Conservation (phyloP, 1,140 invertebrate genomes). For the Drosophila truncata region DNA sequence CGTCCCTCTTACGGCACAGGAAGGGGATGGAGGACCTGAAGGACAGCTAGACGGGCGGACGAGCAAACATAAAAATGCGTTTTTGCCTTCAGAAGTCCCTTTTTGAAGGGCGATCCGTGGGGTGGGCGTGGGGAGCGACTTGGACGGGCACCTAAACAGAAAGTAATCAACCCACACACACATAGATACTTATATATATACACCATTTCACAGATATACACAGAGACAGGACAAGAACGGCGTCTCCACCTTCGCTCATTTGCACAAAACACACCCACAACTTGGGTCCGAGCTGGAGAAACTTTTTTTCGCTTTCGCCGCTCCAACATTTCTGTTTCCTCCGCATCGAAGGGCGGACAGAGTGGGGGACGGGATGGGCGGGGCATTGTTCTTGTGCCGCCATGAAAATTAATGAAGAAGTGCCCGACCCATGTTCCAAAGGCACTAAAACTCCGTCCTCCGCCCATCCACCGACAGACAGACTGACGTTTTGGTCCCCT, state of each 20-base stretch:
- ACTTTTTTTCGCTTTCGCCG: conserved; percentile 63
- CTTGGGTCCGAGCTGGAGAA: conserved; percentile 72
- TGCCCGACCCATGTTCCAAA: conserved; percentile 78
- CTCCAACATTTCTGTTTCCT: conserved; percentile 68
- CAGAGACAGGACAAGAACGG: conserved; percentile 37
- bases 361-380: conserved; percentile 4
- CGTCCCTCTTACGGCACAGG: conserved; percentile 62
- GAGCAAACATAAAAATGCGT: conserved; percentile 83
- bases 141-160: conserved; percentile 75
- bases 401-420: conserved; percentile 84
- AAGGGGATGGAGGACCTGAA: conserved; percentile 33
- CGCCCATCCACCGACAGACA: conserved; percentile 42
- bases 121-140: conserved; percentile 29
- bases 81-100: conserved; percentile 72
- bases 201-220: conserved; percentile 18
- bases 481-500: conserved; percentile 35
- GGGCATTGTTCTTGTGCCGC: conserved; percentile 80
- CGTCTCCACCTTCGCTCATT: conserved; percentile 71
- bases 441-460: conserved; percentile 68
- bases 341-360: conserved; percentile 39
- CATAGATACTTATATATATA: conserved; percentile 11
- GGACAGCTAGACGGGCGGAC: conserved; percentile 71
- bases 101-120: conserved; percentile 42
- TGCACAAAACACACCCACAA: conserved; percentile 83
- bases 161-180: conserved; percentile 81